Percentiles rank a stretch among this genome's conserved stretches.
These are phyloP conservation scores for Mamestra configurata DNA, from an alignment of 1,140 invertebrate genomes.

Conservation along the genomic window DNA sequence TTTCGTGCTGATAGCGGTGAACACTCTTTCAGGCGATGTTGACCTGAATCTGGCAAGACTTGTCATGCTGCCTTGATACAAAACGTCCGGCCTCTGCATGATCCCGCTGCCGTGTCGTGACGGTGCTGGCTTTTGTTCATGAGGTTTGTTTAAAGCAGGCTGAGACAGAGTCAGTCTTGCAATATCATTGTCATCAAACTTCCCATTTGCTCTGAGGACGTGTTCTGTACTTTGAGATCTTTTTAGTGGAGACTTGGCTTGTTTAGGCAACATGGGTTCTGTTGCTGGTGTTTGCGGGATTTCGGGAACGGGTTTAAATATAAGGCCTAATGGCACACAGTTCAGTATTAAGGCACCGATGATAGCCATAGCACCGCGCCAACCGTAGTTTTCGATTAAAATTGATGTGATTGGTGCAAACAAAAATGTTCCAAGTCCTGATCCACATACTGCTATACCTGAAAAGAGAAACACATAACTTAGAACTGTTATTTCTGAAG, in stretches of 20 bases:
- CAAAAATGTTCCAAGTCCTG: constrained; percentile 95
- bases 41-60: constrained; percentile 80
- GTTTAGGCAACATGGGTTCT: constrained; percentile 80
- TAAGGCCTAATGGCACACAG: constrained; percentile 94
- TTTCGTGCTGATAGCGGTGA: constrained; percentile 60
- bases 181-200: constrained; percentile 80
- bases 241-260: constrained; percentile 80
- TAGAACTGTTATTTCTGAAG: background rate
- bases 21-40: constrained; percentile 77
- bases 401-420: constrained; percentile 93
- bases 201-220: constrained; percentile 79
- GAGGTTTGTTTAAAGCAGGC: constrained; percentile 88
- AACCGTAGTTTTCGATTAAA: constrained; percentile 90
- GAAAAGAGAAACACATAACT: constrained; percentile 55
- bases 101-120: constrained; percentile 90
- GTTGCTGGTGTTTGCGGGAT: constrained; percentile 77
- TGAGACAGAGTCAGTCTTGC: constrained; percentile 90
- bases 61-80: constrained; percentile 94
- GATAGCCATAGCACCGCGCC: constrained; percentile 93
- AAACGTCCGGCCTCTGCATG: constrained; percentile 95
- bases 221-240: constrained; percentile 88
- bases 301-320: constrained; percentile 91
- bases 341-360: constrained; percentile 94
- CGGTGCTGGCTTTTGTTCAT: constrained; percentile 72
- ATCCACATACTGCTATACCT: constrained; percentile 97